These are phyloP conservation scores for Galerucella pusilla DNA, from an alignment of 2,888 invertebrate species.

Conservation along the genomic window DNA sequence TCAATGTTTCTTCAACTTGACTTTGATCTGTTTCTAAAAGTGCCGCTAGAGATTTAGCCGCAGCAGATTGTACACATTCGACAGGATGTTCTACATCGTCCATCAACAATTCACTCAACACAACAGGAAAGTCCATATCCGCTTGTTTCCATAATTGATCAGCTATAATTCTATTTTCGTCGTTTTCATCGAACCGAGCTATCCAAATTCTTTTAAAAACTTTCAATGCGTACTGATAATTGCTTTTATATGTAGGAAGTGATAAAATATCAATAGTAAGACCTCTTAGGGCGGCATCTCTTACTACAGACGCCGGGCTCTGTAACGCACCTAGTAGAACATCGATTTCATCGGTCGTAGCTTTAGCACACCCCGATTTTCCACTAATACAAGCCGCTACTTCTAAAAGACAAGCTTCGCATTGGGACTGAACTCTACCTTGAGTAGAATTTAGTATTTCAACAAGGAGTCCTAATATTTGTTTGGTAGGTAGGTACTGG, in stretches of 20 bases:
- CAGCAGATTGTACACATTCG: conserved; percentile 84
- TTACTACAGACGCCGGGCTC: conserved; percentile 75
- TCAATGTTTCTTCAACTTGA: conserved; percentile 70
- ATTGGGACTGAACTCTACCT: conserved; percentile 81
- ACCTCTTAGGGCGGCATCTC: conserved; percentile 85
- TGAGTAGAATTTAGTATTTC: conserved; percentile 70
- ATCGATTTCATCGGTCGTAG: conserved; percentile 77
- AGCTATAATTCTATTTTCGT: conserved; percentile 76
- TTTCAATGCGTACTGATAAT: conserved; percentile 70
- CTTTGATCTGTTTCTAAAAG: conserved; percentile 70
- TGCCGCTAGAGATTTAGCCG: conserved; percentile 82
- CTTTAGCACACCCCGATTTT: conserved; percentile 71
- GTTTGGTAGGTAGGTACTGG: conserved; percentile 80
- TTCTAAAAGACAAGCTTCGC: conserved; percentile 83
- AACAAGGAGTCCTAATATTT: conserved; percentile 84
- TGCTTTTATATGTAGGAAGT: conserved; percentile 72
- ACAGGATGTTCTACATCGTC: conserved; percentile 83
- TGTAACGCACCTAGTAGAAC: conserved; percentile 83
- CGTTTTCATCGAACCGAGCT: conserved; percentile 82
- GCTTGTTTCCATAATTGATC: conserved; percentile 72
- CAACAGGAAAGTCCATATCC: conserved; percentile 67
- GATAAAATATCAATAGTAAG: conserved; percentile 73
- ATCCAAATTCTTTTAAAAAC: conserved; percentile 84
- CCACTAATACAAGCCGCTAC: conserved; percentile 82
- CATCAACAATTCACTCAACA: conserved; percentile 71